phyloP scores from a whole-genome alignment of 2,113 vertebrate genomes.

The Kobus ellipsiprymnus region DNA sequence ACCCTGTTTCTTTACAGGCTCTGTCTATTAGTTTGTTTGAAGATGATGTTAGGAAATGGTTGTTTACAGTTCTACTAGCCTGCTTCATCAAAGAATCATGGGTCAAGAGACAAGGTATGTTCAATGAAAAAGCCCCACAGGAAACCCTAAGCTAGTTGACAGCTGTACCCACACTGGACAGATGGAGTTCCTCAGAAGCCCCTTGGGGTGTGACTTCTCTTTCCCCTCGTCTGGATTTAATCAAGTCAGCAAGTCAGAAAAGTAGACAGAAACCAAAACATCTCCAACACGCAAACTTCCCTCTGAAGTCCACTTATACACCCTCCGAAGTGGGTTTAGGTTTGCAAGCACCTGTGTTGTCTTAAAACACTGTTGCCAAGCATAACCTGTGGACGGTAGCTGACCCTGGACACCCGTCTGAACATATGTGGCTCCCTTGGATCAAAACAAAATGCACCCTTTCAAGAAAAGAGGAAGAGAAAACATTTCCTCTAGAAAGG shows the following conservation, averaged over 20 bases:
- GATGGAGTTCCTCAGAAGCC: background rate
- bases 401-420: background rate
- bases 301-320: background rate
- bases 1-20: background rate
- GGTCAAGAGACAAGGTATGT: constrained; percentile 24
- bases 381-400: background rate
- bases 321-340: background rate
- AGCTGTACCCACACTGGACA: background rate
- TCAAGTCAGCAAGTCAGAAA: background rate
- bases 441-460: background rate
- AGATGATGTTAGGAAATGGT: background rate
- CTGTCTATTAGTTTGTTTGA: background rate
- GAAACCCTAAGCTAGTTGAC: background rate
- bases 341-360: constrained; percentile 43
- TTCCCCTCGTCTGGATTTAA: constrained; percentile 15
- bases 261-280: background rate
- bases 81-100: background rate
- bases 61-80: background rate
- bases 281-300: background rate
- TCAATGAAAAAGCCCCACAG: constrained; percentile 27
- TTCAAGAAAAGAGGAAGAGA: background rate
- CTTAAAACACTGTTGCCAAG: constrained; percentile 34
- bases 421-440: fast-evolving
- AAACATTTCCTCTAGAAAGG: background rate
- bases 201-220: background rate